phyloP scores from a whole-genome alignment of 2,797 vertebrate genomes.

The Smutsia gigantea region DNA sequence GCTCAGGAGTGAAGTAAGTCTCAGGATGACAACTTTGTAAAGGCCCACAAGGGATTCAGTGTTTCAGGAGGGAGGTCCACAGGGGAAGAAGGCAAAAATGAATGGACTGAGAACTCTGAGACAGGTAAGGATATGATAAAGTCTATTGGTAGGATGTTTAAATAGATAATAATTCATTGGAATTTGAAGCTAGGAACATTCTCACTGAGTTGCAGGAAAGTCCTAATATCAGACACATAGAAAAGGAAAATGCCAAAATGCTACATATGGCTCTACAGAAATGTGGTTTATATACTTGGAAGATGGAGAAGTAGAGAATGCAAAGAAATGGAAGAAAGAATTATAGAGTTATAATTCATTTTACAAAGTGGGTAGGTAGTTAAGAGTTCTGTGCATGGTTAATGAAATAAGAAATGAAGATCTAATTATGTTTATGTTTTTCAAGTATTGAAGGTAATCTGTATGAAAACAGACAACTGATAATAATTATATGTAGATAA shows the following conservation, averaged over 20 bases:
- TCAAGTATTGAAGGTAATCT: not conserved
- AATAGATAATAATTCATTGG: not conserved
- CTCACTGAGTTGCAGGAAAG: not conserved
- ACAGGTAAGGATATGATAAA: not conserved
- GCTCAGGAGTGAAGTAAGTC: not conserved
- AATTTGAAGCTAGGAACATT: not conserved
- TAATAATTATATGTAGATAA: not conserved
- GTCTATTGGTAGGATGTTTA: not conserved
- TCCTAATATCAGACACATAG: not conserved
- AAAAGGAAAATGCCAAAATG: not conserved
- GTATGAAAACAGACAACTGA: not conserved
- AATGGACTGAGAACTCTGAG: not conserved
- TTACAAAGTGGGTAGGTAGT: not conserved
- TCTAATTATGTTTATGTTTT: not conserved
- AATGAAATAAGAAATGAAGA: not conserved
- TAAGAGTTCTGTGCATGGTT: not conserved
- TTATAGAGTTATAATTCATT: not conserved
- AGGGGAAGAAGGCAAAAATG: not conserved
- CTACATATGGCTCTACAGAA: not conserved
- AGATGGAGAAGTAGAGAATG: not conserved
- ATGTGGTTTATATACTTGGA: not conserved
- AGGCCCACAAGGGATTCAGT: not conserved
- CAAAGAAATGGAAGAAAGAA: not conserved
- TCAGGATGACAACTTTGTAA: not conserved
- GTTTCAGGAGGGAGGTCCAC: not conserved